These are phyloP conservation scores for Petrocephalus zakoni DNA, from an alignment of 2,113 vertebrate genomes.

Conservation along the genomic window DNA sequence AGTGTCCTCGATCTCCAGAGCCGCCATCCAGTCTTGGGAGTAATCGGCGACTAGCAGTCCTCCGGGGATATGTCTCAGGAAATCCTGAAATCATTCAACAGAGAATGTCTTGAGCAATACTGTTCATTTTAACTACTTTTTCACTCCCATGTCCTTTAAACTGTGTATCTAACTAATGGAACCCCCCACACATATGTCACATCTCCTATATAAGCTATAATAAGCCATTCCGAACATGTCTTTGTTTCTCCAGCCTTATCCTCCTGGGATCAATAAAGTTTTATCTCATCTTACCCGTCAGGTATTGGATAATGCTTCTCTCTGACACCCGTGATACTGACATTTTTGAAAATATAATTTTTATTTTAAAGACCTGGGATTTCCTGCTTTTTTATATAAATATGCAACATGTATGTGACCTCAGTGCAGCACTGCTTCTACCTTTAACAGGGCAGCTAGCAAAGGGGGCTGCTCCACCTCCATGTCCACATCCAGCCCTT, in stretches of 20 bases:
- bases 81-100: constrained; percentile 60
- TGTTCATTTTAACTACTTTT: background rate
- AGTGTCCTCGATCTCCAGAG: constrained; percentile 56
- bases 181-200: background rate
- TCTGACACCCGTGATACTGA: background rate
- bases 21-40: constrained; percentile 67
- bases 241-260: background rate
- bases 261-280: background rate
- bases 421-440: constrained; percentile 32
- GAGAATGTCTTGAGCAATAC: background rate
- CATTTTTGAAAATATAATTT: background rate
- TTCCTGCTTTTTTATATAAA: background rate
- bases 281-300: background rate
- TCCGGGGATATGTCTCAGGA: constrained; percentile 69
- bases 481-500: constrained; percentile 53
- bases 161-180: background rate
- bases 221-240: background rate
- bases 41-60: constrained; percentile 63
- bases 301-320: background rate
- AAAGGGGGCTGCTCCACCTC: constrained; percentile 59
- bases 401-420: background rate
- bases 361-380: background rate
- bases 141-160: background rate
- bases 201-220: background rate
- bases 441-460: constrained; percentile 74